A percentile compares a stretch with the other conserved stretches of the same genome.
phyloP scores from a whole-genome alignment of 2,888 invertebrate genomes.

The Dynastes grantii region DNA sequence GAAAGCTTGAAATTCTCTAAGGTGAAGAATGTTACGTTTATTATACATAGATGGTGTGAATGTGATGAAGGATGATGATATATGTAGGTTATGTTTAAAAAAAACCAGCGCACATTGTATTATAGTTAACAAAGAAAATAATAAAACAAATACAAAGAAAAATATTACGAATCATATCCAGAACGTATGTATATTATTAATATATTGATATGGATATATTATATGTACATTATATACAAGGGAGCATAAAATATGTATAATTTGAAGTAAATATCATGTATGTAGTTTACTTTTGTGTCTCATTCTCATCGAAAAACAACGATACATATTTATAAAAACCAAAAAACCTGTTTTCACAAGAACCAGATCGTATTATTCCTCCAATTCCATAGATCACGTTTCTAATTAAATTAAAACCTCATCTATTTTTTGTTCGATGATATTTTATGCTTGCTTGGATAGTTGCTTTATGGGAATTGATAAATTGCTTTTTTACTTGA shows the following conservation, averaged over 20 bases:
- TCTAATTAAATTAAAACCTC: too few species aligned
- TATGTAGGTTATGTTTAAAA: constrained; percentile 62
- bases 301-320: too few species aligned
- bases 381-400: too few species aligned
- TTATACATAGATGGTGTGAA: too few species aligned
- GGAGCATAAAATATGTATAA: constrained; percentile 45
- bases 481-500: constrained; percentile 70
- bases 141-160: constrained; percentile 10
- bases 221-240: constrained; percentile 51
- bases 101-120: constrained; percentile 63
- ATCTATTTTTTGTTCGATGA: background rate
- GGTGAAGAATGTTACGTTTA: background rate
- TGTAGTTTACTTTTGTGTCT: too few species aligned
- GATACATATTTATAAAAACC: too few species aligned
- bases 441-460: constrained; percentile 61
- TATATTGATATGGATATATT: constrained; percentile 48
- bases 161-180: constrained; percentile 63
- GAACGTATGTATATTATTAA: constrained; percentile 59
- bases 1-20: background rate
- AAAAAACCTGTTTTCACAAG: too few species aligned
- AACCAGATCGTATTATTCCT: too few species aligned
- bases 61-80: too few species aligned
- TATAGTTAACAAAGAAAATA: constrained; percentile 61
- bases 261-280: background rate
- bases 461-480: constrained; percentile 72